These are phyloP conservation scores for Drosophila mimica DNA, from an alignment of 2,888 invertebrate species.

Conservation along the genomic window DNA sequence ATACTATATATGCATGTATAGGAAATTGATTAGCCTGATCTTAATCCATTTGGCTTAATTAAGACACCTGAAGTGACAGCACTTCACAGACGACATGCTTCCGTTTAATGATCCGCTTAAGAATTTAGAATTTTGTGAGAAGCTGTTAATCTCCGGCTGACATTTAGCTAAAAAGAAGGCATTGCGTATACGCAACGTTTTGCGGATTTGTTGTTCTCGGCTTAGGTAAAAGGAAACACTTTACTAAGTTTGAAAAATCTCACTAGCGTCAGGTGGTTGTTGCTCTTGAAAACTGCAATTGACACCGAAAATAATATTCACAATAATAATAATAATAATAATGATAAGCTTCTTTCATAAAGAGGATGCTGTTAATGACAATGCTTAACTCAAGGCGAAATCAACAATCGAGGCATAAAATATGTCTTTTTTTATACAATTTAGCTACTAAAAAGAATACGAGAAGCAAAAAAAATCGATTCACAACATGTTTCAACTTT, in stretches of 20 bases:
- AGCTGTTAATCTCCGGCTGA: slow-evolving; percentile 45
- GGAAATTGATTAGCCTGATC: slow-evolving; percentile 59
- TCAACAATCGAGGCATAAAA: slow-evolving; percentile 35
- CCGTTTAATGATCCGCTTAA: slow-evolving; percentile 71
- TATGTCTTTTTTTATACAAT: slow-evolving; percentile 25
- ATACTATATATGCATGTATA: slow-evolving; percentile 25
- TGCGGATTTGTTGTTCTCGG: slow-evolving; percentile 14
- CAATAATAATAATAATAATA: neutral
- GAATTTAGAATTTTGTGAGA: slow-evolving; percentile 39
- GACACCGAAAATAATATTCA: slow-evolving; percentile 65
- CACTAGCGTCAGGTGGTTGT: slow-evolving; percentile 25
- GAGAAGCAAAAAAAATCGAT: slow-evolving; percentile 21
- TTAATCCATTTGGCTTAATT: slow-evolving; percentile 64
- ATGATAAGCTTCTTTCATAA: slow-evolving; percentile 36
- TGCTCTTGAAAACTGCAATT: slow-evolving; percentile 77
- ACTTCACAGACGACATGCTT: slow-evolving; percentile 52
- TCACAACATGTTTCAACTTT: slow-evolving; percentile 38
- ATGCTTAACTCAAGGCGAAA: slow-evolving; percentile 73
- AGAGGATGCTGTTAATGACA: slow-evolving; percentile 73
- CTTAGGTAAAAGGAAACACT: slow-evolving; percentile 49
- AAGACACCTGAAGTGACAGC: slow-evolving; percentile 47
- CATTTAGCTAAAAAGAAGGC: slow-evolving; percentile 46
- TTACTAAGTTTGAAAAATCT: slow-evolving; percentile 29
- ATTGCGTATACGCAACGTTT: slow-evolving; percentile 55
- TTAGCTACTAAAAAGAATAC: slow-evolving; percentile 12